A percentile compares a stretch with the other conserved stretches of the same genome.
These are phyloP conservation scores for Muschampia plurimacula DNA, from an alignment of 2,888 invertebrate genomes.

Conservation along the genomic window DNA sequence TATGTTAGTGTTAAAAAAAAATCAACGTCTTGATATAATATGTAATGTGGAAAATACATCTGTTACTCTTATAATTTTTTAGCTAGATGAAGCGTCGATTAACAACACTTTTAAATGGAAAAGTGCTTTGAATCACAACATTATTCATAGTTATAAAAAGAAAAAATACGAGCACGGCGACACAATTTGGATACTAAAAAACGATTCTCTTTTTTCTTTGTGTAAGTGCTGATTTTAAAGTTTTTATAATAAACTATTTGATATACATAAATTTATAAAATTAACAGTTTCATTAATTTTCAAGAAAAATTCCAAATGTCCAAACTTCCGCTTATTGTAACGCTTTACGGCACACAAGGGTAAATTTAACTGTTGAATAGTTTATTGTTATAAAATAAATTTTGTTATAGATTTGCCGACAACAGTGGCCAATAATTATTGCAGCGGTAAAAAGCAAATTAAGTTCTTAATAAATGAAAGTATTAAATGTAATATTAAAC, in stretches of 20 bases:
- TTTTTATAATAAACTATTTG: not conserved
- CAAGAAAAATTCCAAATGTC: too few relatives aligned
- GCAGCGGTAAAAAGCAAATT: conserved; percentile 63
- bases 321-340: too few relatives aligned
- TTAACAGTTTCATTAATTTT: not conserved
- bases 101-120: conserved; percentile 61
- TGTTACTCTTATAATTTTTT: conserved; percentile 41
- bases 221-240: conserved; percentile 52
- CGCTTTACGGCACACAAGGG: too few relatives aligned
- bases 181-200: conserved; percentile 67
- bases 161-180: conserved; percentile 60
- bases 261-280: conserved; percentile 8
- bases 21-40: too few relatives aligned
- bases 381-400: not conserved
- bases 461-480: conserved; percentile 64
- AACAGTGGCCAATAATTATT: conserved; percentile 65
- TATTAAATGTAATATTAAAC: conserved; percentile 64
- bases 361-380: too few relatives aligned
- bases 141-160: conserved; percentile 55
- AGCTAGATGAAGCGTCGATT: conserved; percentile 51
- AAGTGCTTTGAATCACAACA: conserved; percentile 45
- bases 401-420: conserved; percentile 68
- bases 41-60: too few relatives aligned
- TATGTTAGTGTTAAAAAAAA: too few relatives aligned
- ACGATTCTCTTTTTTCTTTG: conserved; percentile 61